Conservation (phyloP, 2,888 invertebrate species). For the Latheticus oryzae region DNA sequence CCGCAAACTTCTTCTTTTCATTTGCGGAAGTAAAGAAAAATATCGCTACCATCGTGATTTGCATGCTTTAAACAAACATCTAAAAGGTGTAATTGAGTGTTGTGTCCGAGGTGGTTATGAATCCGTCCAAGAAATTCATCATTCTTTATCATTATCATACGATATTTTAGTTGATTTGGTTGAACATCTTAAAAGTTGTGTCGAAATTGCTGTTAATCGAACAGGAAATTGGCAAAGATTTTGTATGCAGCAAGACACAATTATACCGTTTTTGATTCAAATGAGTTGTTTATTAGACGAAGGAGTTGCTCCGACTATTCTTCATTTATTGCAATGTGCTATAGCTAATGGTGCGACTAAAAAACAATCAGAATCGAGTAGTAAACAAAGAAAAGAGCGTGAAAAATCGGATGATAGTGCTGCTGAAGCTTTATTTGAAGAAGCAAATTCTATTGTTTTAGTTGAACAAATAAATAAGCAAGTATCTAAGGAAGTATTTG, state of each 20-base stretch:
- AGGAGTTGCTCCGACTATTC: constrained; percentile 88
- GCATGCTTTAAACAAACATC: constrained; percentile 90
- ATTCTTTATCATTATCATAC: constrained; percentile 76
- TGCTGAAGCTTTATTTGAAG: constrained; percentile 75
- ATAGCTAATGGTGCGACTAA: constrained; percentile 69
- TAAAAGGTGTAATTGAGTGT: constrained; percentile 65
- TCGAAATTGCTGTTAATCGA: constrained; percentile 90
- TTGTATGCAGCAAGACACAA: constrained; percentile 79
- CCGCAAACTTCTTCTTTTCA: constrained; percentile 88
- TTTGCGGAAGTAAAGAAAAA: constrained; percentile 95
- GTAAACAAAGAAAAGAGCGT: constrained; percentile 68
- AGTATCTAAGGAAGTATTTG: constrained; percentile 73
- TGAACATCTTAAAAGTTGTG: constrained; percentile 93
- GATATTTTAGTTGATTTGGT: constrained; percentile 94
- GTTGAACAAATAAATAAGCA: constrained; percentile 79
- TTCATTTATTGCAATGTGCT: constrained; percentile 91
- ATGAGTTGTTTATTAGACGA: constrained; percentile 90
- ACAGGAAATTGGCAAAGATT: constrained; percentile 96
- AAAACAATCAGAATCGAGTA: constrained; percentile 41
- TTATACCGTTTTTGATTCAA: constrained; percentile 84
- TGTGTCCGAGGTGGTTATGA: constrained; percentile 66
- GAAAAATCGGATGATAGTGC: constrained; percentile 77
- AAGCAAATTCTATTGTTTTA: constrained; percentile 74
- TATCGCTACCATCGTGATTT: constrained; percentile 94
- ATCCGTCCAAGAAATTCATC: constrained; percentile 63